Conservation (phyloP, 2,113 vertebrate genomes). For the Sceloporus undulatus region DNA sequence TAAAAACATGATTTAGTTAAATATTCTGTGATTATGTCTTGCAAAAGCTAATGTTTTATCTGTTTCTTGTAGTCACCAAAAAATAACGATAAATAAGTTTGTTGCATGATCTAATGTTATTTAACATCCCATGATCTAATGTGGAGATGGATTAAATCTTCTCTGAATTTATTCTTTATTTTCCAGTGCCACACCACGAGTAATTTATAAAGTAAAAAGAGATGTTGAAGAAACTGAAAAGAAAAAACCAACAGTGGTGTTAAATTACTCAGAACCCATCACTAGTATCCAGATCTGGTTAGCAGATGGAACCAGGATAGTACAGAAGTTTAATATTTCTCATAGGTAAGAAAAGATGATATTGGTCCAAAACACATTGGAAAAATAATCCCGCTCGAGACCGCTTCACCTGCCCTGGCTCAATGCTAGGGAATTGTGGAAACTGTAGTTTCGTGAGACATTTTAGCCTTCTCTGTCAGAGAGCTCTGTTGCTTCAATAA, state of each 20-base stretch:
- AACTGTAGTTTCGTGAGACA: too few relatives aligned
- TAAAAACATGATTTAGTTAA: background rate
- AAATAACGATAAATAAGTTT: background rate
- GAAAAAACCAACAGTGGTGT: slow-evolving; percentile 83
- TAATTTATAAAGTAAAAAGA: slow-evolving; percentile 86
- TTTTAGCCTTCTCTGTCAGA: too few relatives aligned
- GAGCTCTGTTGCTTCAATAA: too few relatives aligned
- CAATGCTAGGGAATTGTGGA: too few relatives aligned
- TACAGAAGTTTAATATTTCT: slow-evolving; percentile 94
- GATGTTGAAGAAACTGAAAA: slow-evolving; percentile 81
- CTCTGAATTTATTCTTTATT: slow-evolving; percentile 21
- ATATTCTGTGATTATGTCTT: background rate
- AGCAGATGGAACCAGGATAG: slow-evolving; percentile 91
- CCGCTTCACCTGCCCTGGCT: too few relatives aligned
- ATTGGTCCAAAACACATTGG: background rate
- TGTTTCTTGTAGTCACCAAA: background rate
- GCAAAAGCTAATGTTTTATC: background rate
- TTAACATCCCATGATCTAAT: fast-evolving
- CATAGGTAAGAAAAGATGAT: slow-evolving; percentile 83
- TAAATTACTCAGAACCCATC: slow-evolving; percentile 87
- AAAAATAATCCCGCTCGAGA: too few relatives aligned
- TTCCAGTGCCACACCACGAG: slow-evolving; percentile 90
- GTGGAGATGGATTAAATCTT: background rate
- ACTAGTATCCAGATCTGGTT: slow-evolving; percentile 96
- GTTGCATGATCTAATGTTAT: background rate